Conservation (phyloP, 2,797 vertebrate species). For the Muraenolepis orangiensis region DNA sequence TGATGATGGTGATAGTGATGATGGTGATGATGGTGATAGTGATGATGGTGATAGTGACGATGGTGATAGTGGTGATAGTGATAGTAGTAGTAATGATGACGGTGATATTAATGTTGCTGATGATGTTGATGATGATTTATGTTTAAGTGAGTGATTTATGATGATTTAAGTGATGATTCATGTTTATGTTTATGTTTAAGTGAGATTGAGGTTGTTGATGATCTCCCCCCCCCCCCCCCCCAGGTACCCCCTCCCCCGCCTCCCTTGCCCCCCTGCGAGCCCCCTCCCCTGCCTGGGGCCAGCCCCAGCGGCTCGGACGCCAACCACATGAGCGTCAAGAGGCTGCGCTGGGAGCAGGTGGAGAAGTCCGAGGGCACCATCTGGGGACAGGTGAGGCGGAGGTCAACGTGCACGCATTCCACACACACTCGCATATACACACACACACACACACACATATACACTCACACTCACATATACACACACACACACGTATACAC, state of each 20-base stretch:
- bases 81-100: too few species aligned
- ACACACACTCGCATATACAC: neutral
- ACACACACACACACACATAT: too few species aligned
- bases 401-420: too few species aligned
- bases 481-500: too few species aligned
- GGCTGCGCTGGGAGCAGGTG: conserved; percentile 98
- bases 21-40: too few species aligned
- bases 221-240: neutral
- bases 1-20: too few species aligned
- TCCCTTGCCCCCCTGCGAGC: conserved; percentile 70
- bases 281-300: conserved; percentile 75
- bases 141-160: neutral
- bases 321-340: conserved; percentile 97
- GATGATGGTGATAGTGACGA: neutral
- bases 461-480: too few species aligned
- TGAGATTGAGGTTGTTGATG: neutral
- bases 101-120: too few species aligned
- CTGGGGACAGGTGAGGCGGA: conserved; percentile 98
- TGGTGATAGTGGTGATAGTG: neutral
- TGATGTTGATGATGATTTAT: neutral
- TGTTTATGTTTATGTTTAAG: neutral
- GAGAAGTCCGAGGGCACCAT: conserved; percentile 98
- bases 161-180: neutral
- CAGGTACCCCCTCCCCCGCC: conserved; percentile 73
- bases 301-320: conserved; percentile 78